These are phyloP conservation scores for Hanleya hanleyi DNA, from an alignment of 2,888 invertebrate genomes.

Conservation along the genomic window DNA sequence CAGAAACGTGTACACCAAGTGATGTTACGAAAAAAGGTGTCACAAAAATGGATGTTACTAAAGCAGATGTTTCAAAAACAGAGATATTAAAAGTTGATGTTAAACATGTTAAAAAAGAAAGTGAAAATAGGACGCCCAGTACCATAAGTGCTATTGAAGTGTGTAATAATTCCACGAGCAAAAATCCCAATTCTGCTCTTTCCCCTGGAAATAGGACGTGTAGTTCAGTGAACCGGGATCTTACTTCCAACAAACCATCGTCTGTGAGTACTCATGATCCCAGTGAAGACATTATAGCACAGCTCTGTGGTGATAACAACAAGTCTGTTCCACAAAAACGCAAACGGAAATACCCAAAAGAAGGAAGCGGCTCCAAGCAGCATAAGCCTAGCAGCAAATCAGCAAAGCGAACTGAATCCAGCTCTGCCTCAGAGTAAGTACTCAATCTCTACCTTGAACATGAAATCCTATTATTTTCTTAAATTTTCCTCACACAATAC, in stretches of 20 bases:
- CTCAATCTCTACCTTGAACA: too few species aligned
- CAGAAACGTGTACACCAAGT: not conserved
- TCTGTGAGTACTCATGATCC: not conserved
- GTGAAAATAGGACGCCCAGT: not conserved
- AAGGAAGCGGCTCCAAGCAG: not conserved
- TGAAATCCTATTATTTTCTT: too few species aligned
- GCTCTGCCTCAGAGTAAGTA: not conserved
- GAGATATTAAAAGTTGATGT: not conserved
- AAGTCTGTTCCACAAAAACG: not conserved
- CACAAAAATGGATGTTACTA: too few species aligned
- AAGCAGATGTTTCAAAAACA: too few species aligned
- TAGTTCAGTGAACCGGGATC: not conserved
- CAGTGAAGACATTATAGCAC: not conserved
- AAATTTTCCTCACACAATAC: too few species aligned
- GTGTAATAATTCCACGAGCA: too few species aligned
- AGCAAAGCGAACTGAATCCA: not conserved
- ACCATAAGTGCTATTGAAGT: too few species aligned
- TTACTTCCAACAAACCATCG: not conserved
- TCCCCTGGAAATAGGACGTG: too few species aligned
- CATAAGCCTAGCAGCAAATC: not conserved
- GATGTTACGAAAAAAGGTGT: too few species aligned
- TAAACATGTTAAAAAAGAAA: not conserved
- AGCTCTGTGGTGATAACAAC: not conserved
- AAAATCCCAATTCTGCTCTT: too few species aligned
- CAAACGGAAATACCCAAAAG: not conserved